phyloP scores from a whole-genome alignment of 2,113 vertebrate species.

The Thunnus maccoyii region DNA sequence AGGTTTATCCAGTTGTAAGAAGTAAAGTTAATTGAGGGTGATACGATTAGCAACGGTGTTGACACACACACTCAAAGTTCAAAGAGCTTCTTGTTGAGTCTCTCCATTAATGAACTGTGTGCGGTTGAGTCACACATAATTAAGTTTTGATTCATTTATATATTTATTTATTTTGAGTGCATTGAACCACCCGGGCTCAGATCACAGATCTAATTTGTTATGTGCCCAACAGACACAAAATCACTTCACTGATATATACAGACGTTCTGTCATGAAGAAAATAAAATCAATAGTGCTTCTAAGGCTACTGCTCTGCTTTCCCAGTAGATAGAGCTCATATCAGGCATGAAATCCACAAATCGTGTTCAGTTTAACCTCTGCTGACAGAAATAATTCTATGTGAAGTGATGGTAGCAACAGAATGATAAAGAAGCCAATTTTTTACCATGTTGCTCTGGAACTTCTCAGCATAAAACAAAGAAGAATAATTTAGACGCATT shows the following conservation, averaged over 20 bases:
- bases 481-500: neutral
- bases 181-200: constrained; percentile 41
- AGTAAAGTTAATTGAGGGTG: constrained; percentile 73
- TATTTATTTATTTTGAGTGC: constrained; percentile 43
- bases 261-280: constrained; percentile 42
- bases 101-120: constrained; percentile 56
- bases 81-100: constrained; percentile 51
- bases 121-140: constrained; percentile 56
- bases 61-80: constrained; percentile 68
- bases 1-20: constrained; percentile 59
- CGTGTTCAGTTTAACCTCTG: constrained; percentile 23
- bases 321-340: constrained; percentile 16
- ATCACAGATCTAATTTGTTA: constrained; percentile 58
- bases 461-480: neutral
- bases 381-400: constrained; percentile 19
- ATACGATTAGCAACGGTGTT: constrained; percentile 71
- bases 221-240: constrained; percentile 34
- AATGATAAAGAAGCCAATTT: neutral
- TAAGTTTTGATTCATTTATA: constrained; percentile 55
- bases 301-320: neutral
- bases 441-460: neutral
- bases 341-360: constrained; percentile 31
- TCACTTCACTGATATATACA: constrained; percentile 20
- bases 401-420: constrained; percentile 10
- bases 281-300: constrained; percentile 41